phyloP scores from a whole-genome alignment of 2,888 invertebrate species.

The Drosophila birchii region DNA sequence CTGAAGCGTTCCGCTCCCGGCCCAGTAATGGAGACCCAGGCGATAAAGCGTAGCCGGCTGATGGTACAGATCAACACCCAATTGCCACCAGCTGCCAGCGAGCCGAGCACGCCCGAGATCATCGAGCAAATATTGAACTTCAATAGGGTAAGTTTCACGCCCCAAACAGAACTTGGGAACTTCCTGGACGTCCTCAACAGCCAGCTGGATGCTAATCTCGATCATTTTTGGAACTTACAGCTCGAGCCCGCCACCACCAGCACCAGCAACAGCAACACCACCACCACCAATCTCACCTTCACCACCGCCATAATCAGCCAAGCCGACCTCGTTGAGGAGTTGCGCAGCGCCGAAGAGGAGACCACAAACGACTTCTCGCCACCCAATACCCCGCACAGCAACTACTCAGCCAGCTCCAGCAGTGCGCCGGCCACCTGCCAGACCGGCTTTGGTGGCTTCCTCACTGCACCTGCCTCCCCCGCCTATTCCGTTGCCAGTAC shows the following conservation, averaged over 20 bases:
- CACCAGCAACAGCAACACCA: slow-evolving; percentile 24
- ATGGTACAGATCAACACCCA: slow-evolving; percentile 52
- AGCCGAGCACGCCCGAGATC: slow-evolving; percentile 63
- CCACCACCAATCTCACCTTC: slow-evolving; percentile 13
- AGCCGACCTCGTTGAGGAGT: slow-evolving; percentile 47
- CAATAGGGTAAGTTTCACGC: slow-evolving; percentile 42
- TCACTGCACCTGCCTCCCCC: slow-evolving; percentile 71
- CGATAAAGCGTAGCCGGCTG: slow-evolving; percentile 66
- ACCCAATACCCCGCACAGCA: slow-evolving; percentile 73
- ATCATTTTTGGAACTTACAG: slow-evolving; percentile 20
- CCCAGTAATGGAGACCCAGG: slow-evolving; percentile 42
- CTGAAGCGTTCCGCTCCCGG: slow-evolving; percentile 61
- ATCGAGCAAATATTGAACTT: slow-evolving; percentile 51
- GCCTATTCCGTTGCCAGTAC: slow-evolving; percentile 68
- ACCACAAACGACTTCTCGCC: slow-evolving; percentile 59
- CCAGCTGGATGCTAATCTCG: slow-evolving; percentile 33
- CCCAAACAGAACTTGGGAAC: background rate
- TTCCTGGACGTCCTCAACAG: background rate
- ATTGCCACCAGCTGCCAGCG: background rate
- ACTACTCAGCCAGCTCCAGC: slow-evolving; percentile 57
- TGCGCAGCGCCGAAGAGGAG: slow-evolving; percentile 52
- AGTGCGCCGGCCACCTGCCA: slow-evolving; percentile 56
- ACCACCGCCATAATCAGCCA: slow-evolving; percentile 27
- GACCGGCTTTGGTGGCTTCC: slow-evolving; percentile 52
- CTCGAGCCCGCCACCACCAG: slow-evolving; percentile 21